Percentiles rank a stretch among this genome's conserved stretches.
Evolutionary conservation across 2,113 vertebrate species (phyloP).

Genomic region (Silurus glanis): DNA sequence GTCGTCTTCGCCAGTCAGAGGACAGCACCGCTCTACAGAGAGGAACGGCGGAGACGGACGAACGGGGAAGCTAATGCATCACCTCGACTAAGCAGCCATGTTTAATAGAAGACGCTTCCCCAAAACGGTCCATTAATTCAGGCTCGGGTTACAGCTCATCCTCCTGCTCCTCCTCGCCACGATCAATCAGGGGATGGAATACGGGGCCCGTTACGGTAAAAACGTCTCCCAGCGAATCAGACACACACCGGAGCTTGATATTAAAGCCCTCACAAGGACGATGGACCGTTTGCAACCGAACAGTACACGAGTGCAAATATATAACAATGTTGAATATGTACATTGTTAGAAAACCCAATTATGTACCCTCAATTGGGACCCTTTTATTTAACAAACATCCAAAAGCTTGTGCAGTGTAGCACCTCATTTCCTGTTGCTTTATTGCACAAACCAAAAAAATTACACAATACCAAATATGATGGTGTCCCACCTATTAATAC

Average conservation of each 20-base stretch:
- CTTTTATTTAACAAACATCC: no score
- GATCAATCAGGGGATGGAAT: conserved; percentile 49
- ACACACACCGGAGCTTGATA: not conserved
- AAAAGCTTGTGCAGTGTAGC: no score
- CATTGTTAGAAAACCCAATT: not conserved
- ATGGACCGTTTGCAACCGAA: not conserved
- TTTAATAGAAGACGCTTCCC: conserved; percentile 46
- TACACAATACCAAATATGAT: no score
- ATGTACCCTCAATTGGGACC: no score
- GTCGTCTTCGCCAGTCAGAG: not conserved
- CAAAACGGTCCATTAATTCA: conserved; percentile 53
- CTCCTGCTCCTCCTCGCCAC: conserved; percentile 19
- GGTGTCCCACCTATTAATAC: no score
- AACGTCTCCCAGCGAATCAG: conserved; percentile 44
- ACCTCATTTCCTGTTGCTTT: no score
- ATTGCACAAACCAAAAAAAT: no score
- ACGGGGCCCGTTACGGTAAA: conserved; percentile 42
- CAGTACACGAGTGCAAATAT: not conserved
- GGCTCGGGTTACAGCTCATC: conserved; percentile 52
- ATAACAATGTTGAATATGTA: not conserved
- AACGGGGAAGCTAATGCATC: conserved; percentile 31
- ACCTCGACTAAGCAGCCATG: conserved; percentile 45
- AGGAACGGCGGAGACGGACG: not conserved
- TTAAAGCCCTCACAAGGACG: not conserved
- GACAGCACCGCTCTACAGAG: not conserved